Percentiles rank a stretch among this genome's conserved stretches.
Conservation (phyloP, 2,113 vertebrate species). For the Reinhardtius hippoglossoides region DNA sequence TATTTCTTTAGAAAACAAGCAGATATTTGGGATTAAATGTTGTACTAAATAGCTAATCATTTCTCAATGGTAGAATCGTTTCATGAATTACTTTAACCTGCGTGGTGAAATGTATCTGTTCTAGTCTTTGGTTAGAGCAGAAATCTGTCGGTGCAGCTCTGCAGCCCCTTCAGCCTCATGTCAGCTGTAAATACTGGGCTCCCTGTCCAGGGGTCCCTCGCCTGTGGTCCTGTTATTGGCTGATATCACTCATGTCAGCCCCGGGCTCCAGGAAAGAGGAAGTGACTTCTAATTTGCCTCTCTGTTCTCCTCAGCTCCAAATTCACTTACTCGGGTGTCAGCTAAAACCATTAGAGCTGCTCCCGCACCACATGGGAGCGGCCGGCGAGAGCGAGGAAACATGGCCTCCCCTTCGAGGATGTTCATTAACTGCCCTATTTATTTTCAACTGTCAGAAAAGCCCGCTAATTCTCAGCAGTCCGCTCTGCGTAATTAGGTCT, state of each 20-base stretch:
- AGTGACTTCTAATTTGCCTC: conserved; percentile 79
- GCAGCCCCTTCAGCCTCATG: neutral
- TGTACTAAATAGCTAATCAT: no score
- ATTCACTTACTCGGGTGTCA: conserved; percentile 73
- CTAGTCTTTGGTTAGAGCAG: neutral
- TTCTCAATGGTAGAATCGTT: neutral
- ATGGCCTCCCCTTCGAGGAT: conserved; percentile 68
- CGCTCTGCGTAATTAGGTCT: conserved; percentile 60
- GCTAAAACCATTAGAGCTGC: conserved; percentile 81
- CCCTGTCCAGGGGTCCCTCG: neutral
- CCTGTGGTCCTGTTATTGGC: conserved; percentile 78
- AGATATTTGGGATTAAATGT: no score
- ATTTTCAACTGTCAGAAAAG: conserved; percentile 82
- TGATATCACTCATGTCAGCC: conserved; percentile 79
- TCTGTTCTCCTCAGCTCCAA: conserved; percentile 61
- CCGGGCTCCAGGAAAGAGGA: conserved; percentile 75
- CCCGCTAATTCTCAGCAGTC: conserved; percentile 69
- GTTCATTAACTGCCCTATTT: conserved; percentile 82
- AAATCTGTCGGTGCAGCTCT: neutral
- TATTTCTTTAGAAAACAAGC: no score
- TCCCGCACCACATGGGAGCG: conserved; percentile 58
- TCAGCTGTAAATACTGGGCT: conserved; percentile 24
- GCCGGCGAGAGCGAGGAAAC: conserved; percentile 50
- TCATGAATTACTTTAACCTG: neutral
- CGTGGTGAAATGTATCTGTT: neutral